These are phyloP conservation scores for Panagrolaimus sp. DNA, from an alignment of 1,140 invertebrate genomes.

Conservation along the genomic window DNA sequence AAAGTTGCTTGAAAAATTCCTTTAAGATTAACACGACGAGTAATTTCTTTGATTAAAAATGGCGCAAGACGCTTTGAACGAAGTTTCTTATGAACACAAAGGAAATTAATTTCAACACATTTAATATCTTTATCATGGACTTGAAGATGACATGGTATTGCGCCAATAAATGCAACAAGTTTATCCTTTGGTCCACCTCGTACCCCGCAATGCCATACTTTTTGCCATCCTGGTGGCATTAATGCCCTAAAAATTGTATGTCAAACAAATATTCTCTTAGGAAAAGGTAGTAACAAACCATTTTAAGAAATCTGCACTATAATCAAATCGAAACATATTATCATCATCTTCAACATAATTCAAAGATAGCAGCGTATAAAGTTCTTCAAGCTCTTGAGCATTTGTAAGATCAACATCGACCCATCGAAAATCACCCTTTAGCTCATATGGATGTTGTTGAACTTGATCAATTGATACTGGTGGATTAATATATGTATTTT, in stretches of 20 bases:
- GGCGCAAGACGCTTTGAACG: slow-evolving; percentile 93
- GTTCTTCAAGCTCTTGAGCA: slow-evolving; percentile 78
- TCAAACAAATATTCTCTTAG: slow-evolving; percentile 37
- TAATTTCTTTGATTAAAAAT: slow-evolving; percentile 94
- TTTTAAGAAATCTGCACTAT: slow-evolving; percentile 88
- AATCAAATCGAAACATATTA: slow-evolving; percentile 99
- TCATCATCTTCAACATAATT: slow-evolving; percentile 99
- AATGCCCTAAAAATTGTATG: slow-evolving; percentile 71
- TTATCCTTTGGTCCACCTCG: slow-evolving; percentile 82
- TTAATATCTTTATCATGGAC: slow-evolving; percentile 80
- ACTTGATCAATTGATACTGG: slow-evolving; percentile 76
- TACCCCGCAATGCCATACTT: slow-evolving; percentile 93
- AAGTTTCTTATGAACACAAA: slow-evolving; percentile 98
- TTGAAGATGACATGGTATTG: slow-evolving; percentile 82
- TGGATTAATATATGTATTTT: slow-evolving; percentile 73
- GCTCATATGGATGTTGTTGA: slow-evolving; percentile 78
- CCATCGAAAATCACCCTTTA: slow-evolving; percentile 89
- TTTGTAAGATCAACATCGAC: slow-evolving; percentile 86
- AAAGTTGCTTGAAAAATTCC: slow-evolving; percentile 86
- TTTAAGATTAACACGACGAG: slow-evolving; percentile 82
- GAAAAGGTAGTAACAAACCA: slow-evolving; percentile 66
- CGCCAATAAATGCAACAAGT: slow-evolving; percentile 94
- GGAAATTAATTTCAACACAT: slow-evolving; percentile 98
- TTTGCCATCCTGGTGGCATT: slow-evolving; percentile 90
- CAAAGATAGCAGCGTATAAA: slow-evolving; percentile 90